Percentiles rank a stretch among this genome's conserved stretches.
These are phyloP conservation scores for Volucella bombylans DNA, from an alignment of 2,888 invertebrate species.

Conservation along the genomic window DNA sequence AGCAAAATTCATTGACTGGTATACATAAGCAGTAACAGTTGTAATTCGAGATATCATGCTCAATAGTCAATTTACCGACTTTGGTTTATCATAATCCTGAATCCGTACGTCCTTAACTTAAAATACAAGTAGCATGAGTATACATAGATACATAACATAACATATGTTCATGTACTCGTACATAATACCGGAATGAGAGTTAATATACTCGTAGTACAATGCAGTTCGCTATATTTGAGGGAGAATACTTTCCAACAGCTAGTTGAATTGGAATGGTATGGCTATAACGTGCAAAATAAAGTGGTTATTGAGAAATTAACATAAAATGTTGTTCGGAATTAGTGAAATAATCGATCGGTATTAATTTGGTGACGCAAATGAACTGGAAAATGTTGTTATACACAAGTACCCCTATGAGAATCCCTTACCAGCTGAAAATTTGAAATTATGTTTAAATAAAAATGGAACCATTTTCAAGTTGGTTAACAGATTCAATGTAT, in stretches of 20 bases:
- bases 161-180: too few relatives aligned
- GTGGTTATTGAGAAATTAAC: constrained; percentile 62
- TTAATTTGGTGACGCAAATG: not conserved
- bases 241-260: constrained; percentile 46
- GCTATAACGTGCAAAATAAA: constrained; percentile 54
- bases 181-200: too few relatives aligned
- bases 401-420: too few relatives aligned
- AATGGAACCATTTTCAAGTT: too few relatives aligned
- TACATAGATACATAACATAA: too few relatives aligned
- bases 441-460: too few relatives aligned
- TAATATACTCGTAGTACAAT: constrained; percentile 14
- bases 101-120: too few relatives aligned
- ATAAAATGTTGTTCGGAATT: constrained; percentile 34
- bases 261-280: constrained; percentile 47
- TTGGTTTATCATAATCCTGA: too few relatives aligned
- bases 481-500: too few relatives aligned
- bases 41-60: constrained; percentile 35
- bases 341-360: constrained; percentile 27
- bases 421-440: too few relatives aligned
- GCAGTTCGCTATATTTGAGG: constrained; percentile 57
- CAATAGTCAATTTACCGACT: constrained; percentile 8
- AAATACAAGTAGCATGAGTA: too few relatives aligned
- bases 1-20: constrained; percentile 20
- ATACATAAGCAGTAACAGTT: constrained; percentile 8
- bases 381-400: too few relatives aligned